Base-by-base conservation (phyloP, 2,113 vertebrate genomes). In the Toxotes chatareus region DNA sequence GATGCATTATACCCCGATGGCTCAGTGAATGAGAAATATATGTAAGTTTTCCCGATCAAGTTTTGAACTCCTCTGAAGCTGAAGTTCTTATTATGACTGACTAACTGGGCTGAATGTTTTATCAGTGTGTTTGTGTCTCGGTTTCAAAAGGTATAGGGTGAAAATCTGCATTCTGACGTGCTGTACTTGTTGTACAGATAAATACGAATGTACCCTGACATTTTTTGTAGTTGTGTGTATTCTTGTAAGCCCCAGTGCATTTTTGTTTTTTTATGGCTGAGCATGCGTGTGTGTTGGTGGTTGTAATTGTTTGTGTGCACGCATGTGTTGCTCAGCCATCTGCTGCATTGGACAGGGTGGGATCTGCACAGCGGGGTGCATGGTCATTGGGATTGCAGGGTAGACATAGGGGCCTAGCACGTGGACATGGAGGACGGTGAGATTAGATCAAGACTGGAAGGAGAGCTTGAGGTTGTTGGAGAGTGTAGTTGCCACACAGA, bases 301-400 rank as follows among this genome's bases (percentile, higher is more conserved):
- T 11, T 4, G 5, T 40, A 27, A 62, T 31, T 80, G 76, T 85
- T 16, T 69, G 69, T 74, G 76, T 76, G 64, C 5, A 17, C 27
- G 73, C 71, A 40, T 62, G 80, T 77, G 85, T 60, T 73, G 68
- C 69, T 89, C 76, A 73, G 79, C 88, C 91, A 91, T 93, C 89
- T 93, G 92, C 86, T 88, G 74, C 73, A 7, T 38, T 46, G 90
- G 87, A 82, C 71, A 36, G 76, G 64, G 65, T 77, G 88, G 87
- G 74, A 72, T 65, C 80, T 36, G 80, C 87, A 51, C 89, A 34
- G 87, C 82, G 38, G 89, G 91, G 72, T 3, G 71, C 68, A 4
- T 23, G 27, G 67, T 89, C 87, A 21, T 73, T 36, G 60, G 57
- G 80, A 87, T 71, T 79, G 47, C 64, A 66, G 63, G 73, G 19